phyloP scores from a whole-genome alignment of 2,797 vertebrate genomes.

The Choloepus didactylus region DNA sequence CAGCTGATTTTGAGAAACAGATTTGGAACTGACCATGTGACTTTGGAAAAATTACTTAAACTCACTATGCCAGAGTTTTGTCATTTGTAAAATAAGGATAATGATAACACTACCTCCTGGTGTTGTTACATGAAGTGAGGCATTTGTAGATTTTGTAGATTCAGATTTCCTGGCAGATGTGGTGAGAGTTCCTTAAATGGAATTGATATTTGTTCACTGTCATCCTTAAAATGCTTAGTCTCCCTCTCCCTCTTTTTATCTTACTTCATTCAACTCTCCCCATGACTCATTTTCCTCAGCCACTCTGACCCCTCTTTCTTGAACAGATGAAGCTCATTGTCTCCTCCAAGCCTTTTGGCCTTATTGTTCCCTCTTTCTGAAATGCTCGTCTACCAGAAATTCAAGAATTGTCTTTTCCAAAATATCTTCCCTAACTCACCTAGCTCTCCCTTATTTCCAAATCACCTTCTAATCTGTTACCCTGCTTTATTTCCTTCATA shows the following conservation, averaged over 20 bases:
- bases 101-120: neutral
- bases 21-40: neutral
- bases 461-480: neutral
- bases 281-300: neutral
- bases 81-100: neutral
- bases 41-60: conserved; percentile 1
- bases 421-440: neutral
- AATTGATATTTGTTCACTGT: neutral
- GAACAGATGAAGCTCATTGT: neutral
- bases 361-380: neutral
- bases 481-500: neutral
- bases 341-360: neutral
- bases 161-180: neutral
- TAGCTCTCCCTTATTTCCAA: neutral
- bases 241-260: neutral
- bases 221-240: neutral
- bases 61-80: neutral
- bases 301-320: neutral
- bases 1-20: conserved; percentile 16
- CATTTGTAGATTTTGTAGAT: neutral
- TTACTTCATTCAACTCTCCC: neutral
- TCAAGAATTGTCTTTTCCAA: neutral
- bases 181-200: neutral
- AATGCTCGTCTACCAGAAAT: neutral
- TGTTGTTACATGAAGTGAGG: neutral